These are phyloP conservation scores for Anastrepha ludens DNA, from an alignment of 1,140 invertebrate species.

Conservation along the genomic window DNA sequence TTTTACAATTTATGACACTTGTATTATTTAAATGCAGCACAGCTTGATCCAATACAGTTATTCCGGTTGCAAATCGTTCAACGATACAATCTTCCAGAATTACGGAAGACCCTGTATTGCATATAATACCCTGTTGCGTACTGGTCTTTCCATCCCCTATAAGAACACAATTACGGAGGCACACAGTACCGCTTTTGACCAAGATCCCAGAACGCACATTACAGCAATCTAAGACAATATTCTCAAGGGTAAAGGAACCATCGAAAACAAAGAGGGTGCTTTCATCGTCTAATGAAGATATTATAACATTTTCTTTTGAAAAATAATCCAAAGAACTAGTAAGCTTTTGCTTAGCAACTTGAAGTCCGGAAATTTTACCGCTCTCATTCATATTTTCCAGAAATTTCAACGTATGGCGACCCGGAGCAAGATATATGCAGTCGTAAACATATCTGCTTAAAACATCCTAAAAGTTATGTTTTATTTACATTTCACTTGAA, in stretches of 20 bases:
- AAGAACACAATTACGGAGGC: conserved; percentile 68
- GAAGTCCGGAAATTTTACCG: conserved; percentile 60
- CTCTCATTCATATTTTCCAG: conserved; percentile 67
- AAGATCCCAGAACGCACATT: conserved; percentile 67
- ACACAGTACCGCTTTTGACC: conserved; percentile 65
- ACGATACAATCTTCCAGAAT: conserved; percentile 66
- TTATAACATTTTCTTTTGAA: conserved; percentile 60
- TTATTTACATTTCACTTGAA: background rate
- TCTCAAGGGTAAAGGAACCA: conserved; percentile 66
- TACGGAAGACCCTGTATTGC: conserved; percentile 63
- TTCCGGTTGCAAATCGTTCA: conserved; percentile 63
- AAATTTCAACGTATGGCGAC: conserved; percentile 68
- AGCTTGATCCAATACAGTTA: background rate
- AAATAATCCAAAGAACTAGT: background rate
- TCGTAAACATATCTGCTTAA: conserved; percentile 65
- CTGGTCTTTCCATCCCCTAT: conserved; percentile 62
- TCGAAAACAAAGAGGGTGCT: conserved; percentile 68
- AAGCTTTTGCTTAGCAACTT: background rate
- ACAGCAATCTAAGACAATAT: conserved; percentile 70
- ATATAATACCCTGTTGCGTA: conserved; percentile 70
- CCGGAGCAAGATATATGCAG: conserved; percentile 65
- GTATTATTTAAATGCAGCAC: conserved; percentile 27
- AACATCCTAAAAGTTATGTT: conserved; percentile 8
- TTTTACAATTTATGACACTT: conserved; percentile 50
- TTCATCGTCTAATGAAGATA: conserved; percentile 65